Percentiles rank a stretch among this genome's conserved stretches.
Conservation (phyloP, 2,888 invertebrate genomes). For the Cactoblastis cactorum region DNA sequence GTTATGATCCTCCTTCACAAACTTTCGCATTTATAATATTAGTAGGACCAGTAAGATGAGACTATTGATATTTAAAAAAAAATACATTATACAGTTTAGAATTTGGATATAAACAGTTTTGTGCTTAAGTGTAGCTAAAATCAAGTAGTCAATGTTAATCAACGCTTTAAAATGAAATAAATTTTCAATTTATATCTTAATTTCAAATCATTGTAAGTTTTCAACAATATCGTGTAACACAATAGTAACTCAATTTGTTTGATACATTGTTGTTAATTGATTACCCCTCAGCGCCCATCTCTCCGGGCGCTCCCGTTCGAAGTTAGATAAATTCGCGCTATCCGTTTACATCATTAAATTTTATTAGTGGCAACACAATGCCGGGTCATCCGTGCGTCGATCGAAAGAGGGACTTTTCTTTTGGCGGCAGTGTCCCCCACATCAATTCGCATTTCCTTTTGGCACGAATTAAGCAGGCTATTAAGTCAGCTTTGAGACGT, state of each 20-base stretch:
- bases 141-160: too few relatives aligned
- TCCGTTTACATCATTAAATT: conserved; percentile 79
- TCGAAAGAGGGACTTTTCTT: conserved; percentile 64
- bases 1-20: too few relatives aligned
- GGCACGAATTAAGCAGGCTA: conserved; percentile 75
- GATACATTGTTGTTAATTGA: conserved; percentile 67
- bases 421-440: conserved; percentile 49
- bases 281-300: conserved; percentile 62
- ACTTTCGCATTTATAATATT: too few relatives aligned
- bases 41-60: too few relatives aligned
- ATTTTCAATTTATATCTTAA: background rate
- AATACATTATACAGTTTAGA: too few relatives aligned
- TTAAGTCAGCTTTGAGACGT: conserved; percentile 69
- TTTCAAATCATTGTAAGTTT: conserved; percentile 26
- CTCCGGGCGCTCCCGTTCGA: conserved; percentile 51
- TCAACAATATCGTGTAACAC: conserved; percentile 54
- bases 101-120: too few relatives aligned
- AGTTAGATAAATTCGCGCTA: conserved; percentile 74
- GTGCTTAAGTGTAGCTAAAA: too few relatives aligned
- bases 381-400: conserved; percentile 52
- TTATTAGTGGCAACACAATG: conserved; percentile 74
- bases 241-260: conserved; percentile 50
- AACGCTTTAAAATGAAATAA: background rate
- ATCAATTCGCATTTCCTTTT: conserved; percentile 72
- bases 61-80: too few relatives aligned